Base-by-base conservation (phyloP, 2,888 invertebrate species). In the Platerodrilus igneus region DNA sequence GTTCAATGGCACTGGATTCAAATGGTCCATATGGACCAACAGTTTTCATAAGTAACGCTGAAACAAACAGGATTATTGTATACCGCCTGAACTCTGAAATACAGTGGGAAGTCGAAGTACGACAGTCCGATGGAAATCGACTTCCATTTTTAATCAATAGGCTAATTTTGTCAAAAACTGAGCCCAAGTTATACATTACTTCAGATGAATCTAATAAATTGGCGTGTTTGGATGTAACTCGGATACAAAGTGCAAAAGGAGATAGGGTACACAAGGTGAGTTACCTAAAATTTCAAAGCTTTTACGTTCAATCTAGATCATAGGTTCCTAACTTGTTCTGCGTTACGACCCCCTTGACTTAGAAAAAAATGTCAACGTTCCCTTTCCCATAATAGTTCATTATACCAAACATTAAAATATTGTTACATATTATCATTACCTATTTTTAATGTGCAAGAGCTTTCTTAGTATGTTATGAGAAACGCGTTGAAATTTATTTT, bases 1-100 rank as follows among this genome's bases (percentile, higher is more conserved):
- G 52, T 45, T 51, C 44, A 25, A 48, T 70, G 6, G 59, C 62
- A 1, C 52, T 69, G 4, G 69, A 70, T 57, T 52, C 56, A 3
- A 25, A 47, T 11, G 34, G 40, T 9, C 46, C 47, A 9, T 51
- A 22, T 43, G 62, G 64, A 6, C 51, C 58, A 4, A 57, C 58
- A 36, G 71, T 63, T 7, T 71, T 66, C 45, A 51, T 70, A 33
- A 67, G 67, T 4, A 60, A 64, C 42, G 52, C 62, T 11, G 65
- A 63, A 4, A 51, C 50, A 27, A 56, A 56, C 35, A 29, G 40
- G 4, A 31, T 66, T 8, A 33, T 62, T 5, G 57, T 63, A 2
- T 60, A 61, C 40, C 56, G 58, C 20, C 47, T 60, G 40, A 58
- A 52, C 3, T 52, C 59, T 16, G 47, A 56, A 6, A 57, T 52